A percentile compares a stretch with the other conserved stretches of the same genome.
phyloP scores from a whole-genome alignment of 2,113 vertebrate genomes.

The Burhinus bistriatus region DNA sequence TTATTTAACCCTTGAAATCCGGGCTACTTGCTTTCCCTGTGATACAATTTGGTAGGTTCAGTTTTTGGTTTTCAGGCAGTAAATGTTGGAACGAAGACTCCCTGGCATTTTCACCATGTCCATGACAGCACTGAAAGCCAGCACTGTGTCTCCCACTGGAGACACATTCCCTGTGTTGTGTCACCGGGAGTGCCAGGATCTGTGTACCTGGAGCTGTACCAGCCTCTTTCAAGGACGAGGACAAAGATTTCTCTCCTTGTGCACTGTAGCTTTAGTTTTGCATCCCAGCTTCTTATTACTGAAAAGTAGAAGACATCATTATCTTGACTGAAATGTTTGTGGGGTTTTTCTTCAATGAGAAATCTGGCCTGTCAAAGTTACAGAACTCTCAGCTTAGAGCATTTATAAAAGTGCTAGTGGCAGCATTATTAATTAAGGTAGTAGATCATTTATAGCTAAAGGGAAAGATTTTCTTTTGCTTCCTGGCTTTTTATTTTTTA shows the following conservation, averaged over 20 bases:
- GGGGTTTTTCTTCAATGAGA: not conserved
- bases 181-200: not conserved
- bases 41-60: not conserved
- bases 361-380: not conserved
- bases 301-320: not conserved
- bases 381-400: not conserved
- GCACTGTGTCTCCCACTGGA: not conserved
- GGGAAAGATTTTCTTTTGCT: not conserved
- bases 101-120: not conserved
- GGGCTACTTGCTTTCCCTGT: not conserved
- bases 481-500: not conserved
- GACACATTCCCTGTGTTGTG: not conserved
- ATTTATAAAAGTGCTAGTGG: not conserved
- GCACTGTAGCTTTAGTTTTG: not conserved
- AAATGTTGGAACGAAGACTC: not conserved
- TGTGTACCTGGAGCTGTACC: not conserved
- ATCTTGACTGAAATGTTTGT: not conserved
- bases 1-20: not conserved
- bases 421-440: not conserved
- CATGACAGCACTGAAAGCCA: not conserved
- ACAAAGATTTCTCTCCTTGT: not conserved
- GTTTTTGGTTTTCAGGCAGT: not conserved
- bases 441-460: not conserved
- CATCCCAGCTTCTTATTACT: not conserved
- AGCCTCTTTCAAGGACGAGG: not conserved